These are phyloP conservation scores for Saccostrea glomerata DNA, from an alignment of 1,140 invertebrate genomes.

Conservation along the genomic window DNA sequence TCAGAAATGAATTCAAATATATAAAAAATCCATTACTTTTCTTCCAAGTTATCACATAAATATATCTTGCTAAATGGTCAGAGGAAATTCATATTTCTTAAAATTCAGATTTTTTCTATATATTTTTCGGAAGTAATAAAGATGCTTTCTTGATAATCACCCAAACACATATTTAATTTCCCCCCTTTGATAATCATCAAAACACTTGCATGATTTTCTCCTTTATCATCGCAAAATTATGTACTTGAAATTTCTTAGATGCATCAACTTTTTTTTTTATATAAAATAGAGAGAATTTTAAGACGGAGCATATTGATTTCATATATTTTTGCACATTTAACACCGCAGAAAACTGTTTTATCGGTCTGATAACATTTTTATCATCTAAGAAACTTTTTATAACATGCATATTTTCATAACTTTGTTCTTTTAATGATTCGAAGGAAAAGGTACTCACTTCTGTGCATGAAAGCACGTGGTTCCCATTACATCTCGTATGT, in stretches of 20 bases:
- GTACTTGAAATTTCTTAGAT: slow-evolving; percentile 2
- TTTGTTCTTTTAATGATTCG: slow-evolving; percentile 2
- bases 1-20: neutral
- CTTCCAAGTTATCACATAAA: neutral
- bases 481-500: neutral
- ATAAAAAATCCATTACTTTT: neutral
- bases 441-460: neutral
- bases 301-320: neutral
- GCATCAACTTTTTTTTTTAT: neutral
- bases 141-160: neutral
- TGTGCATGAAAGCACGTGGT: neutral
- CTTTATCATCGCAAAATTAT: neutral
- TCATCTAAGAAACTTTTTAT: neutral
- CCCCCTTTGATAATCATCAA: neutral
- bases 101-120: neutral
- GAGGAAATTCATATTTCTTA: neutral
- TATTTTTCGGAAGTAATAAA: neutral
- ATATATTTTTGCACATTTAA: neutral
- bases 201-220: neutral
- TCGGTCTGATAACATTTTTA: slow-evolving; percentile 18
- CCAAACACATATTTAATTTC: neutral
- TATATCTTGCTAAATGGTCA: slow-evolving; percentile 2
- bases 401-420: slow-evolving; percentile 22
- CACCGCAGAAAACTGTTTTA: neutral
- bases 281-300: neutral